These are phyloP conservation scores for Argyrosomus regius DNA, from an alignment of 2,797 vertebrate species.

Conservation along the genomic window DNA sequence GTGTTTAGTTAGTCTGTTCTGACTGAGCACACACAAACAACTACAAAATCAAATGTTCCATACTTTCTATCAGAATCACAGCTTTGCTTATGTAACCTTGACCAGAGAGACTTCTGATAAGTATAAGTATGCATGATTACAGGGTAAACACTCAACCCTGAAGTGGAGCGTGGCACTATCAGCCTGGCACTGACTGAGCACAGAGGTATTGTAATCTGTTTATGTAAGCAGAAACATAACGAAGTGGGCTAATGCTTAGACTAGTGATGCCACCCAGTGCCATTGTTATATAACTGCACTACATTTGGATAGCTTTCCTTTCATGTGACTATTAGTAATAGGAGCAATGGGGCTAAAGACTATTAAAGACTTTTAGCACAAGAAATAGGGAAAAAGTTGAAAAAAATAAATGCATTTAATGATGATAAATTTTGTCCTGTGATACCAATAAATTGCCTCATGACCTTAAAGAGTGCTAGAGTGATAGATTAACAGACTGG, in stretches of 20 bases:
- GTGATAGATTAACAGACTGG: not conserved
- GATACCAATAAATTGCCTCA: not conserved
- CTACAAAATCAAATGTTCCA: not conserved
- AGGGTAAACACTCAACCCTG: not conserved
- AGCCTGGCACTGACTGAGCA: not conserved
- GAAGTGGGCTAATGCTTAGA: not conserved
- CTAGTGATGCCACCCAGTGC: slow-evolving; percentile 35
- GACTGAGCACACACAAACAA: not conserved
- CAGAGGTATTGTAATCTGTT: slow-evolving; percentile 4
- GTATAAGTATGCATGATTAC: slow-evolving; percentile 15
- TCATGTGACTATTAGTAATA: not conserved
- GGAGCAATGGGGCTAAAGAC: not conserved
- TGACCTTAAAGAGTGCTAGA: not conserved
- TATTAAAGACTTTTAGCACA: not conserved
- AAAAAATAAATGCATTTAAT: not conserved
- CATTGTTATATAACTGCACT: slow-evolving; percentile 2
- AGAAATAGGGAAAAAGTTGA: too few relatives aligned
- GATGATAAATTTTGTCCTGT: not conserved
- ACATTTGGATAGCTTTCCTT: not conserved
- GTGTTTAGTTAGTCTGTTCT: too few relatives aligned
- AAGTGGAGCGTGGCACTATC: not conserved
- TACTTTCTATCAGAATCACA: not conserved
- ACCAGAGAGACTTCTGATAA: slow-evolving; percentile 9
- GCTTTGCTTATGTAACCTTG: slow-evolving; percentile 3
- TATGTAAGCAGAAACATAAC: slow-evolving; percentile 4